These are phyloP conservation scores for Anoplopoma fimbria DNA, from an alignment of 2,113 vertebrate species.

Conservation along the genomic window DNA sequence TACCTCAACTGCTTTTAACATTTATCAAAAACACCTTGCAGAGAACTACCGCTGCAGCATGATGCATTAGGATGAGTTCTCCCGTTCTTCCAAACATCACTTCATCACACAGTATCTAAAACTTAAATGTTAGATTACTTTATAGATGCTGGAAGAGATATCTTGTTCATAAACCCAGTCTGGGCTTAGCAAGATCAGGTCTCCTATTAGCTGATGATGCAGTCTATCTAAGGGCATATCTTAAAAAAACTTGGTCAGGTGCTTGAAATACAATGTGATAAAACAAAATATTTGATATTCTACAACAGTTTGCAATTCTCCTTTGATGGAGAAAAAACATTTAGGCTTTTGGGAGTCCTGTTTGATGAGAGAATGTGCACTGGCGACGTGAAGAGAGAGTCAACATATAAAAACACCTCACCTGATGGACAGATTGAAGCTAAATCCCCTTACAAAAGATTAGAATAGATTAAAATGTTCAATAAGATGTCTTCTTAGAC, in stretches of 20 bases:
- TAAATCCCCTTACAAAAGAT: not conserved
- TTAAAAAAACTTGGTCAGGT: too few species aligned
- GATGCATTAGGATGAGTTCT: not conserved
- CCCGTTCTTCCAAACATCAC: not conserved
- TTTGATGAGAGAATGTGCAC: not conserved
- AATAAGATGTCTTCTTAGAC: not conserved
- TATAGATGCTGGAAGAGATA: too few species aligned
- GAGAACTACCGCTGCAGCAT: not conserved
- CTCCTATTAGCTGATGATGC: too few species aligned
- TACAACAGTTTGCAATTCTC: too few species aligned
- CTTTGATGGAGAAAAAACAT: not conserved
- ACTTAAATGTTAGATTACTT: not conserved
- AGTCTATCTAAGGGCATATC: too few species aligned
- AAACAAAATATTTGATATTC: not conserved
- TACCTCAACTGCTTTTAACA: not conserved
- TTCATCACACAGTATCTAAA: not conserved
- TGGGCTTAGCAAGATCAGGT: too few species aligned
- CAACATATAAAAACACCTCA: not conserved
- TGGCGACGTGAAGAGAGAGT: too few species aligned
- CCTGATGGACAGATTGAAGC: not conserved
- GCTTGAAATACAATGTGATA: not conserved
- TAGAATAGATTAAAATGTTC: not conserved
- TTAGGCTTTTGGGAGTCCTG: fast-evolving
- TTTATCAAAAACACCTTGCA: not conserved
- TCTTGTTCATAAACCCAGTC: too few species aligned